These are phyloP conservation scores for Telmatochromis sp. DNA, from an alignment of 2,113 vertebrate genomes.

Conservation along the genomic window DNA sequence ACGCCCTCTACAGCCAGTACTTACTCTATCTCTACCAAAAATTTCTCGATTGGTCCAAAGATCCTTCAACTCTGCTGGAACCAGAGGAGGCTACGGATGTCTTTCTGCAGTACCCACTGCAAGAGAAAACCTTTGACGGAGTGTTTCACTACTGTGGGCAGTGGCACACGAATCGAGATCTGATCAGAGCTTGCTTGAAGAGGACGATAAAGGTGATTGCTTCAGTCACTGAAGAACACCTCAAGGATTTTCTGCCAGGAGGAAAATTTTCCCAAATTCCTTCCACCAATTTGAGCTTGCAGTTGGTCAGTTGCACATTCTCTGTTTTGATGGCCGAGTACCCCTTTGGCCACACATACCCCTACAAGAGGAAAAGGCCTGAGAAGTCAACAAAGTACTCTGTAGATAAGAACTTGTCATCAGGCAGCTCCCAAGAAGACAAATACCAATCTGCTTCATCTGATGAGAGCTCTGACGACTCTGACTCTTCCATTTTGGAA, in stretches of 20 bases:
- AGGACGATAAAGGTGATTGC: conserved; percentile 60
- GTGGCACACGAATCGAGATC: conserved; percentile 59
- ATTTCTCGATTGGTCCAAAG: conserved; percentile 67
- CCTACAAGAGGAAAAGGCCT: background rate
- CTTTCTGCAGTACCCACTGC: conserved; percentile 64
- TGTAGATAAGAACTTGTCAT: background rate
- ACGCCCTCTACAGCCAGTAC: conserved; percentile 55
- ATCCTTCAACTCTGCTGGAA: conserved; percentile 56
- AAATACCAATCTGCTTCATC: background rate
- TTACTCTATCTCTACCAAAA: conserved; percentile 65
- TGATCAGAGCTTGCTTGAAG: conserved; percentile 65
- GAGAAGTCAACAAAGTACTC: background rate
- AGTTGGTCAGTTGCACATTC: conserved; percentile 60
- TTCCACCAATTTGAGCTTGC: conserved; percentile 10
- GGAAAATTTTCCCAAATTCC: conserved; percentile 54
- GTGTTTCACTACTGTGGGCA: conserved; percentile 65
- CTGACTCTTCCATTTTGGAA: background rate
- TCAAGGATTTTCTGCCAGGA: conserved; percentile 70
- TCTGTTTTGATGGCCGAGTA: conserved; percentile 67
- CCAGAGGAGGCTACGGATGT: conserved; percentile 55
- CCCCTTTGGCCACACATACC: conserved; percentile 26
- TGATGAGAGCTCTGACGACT: background rate
- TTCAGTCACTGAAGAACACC: conserved; percentile 55
- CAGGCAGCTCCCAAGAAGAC: conserved; percentile 14
- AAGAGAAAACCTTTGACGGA: conserved; percentile 58